Percentiles rank a stretch among this genome's conserved stretches.
Evolutionary conservation across 1,140 invertebrate species (phyloP).

Genomic region (Tetramorium alpestre): DNA sequence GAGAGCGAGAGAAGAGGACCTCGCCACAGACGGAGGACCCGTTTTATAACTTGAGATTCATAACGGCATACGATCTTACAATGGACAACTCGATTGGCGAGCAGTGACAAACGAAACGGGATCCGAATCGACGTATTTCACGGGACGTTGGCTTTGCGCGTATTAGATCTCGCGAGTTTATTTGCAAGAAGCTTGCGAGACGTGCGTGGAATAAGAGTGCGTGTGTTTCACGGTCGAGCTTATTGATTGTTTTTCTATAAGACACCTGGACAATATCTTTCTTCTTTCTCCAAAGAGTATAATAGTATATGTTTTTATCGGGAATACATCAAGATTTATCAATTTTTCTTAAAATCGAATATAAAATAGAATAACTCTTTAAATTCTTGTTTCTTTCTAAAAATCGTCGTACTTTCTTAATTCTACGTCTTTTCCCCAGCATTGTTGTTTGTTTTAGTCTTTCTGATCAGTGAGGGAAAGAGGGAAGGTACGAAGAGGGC

Average conservation of each 20-base stretch:
- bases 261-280: not conserved
- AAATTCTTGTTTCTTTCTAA: not conserved
- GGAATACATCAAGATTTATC: not conserved
- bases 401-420: not conserved
- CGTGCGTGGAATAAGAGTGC: not conserved
- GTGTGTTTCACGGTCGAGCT: not conserved
- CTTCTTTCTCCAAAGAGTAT: not conserved
- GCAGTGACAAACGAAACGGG: slow-evolving; percentile 55
- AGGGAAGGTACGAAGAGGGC: not conserved
- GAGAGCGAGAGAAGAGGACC: slow-evolving; percentile 6
- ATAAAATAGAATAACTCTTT: not conserved
- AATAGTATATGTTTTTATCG: not conserved
- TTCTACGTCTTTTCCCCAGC: not conserved
- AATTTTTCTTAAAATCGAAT: not conserved
- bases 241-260: not conserved
- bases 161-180: not conserved
- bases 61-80: slow-evolving; percentile 77
- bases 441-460: slow-evolving; percentile 6
- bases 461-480: not conserved
- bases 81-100: slow-evolving; percentile 67
- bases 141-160: slow-evolving; percentile 7
- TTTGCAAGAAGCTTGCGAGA: not conserved
- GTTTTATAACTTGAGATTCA: slow-evolving; percentile 79
- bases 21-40: slow-evolving; percentile 66
- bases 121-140: slow-evolving; percentile 59